A percentile compares a stretch with the other conserved stretches of the same genome.
These are phyloP conservation scores for Lonchura striata DNA, from an alignment of 2,113 vertebrate species.

Conservation along the genomic window DNA sequence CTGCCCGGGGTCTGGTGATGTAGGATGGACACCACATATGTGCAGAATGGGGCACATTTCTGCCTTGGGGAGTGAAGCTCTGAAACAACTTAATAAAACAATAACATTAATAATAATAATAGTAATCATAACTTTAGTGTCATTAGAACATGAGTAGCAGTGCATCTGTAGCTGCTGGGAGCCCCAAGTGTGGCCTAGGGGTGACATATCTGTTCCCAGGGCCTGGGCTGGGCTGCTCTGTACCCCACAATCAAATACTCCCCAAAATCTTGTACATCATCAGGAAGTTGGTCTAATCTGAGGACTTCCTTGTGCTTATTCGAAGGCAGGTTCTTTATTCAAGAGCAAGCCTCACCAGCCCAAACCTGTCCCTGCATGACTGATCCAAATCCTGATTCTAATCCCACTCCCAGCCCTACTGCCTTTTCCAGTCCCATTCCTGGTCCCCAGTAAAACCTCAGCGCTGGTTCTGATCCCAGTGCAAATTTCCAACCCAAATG, in stretches of 20 bases:
- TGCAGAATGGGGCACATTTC: not conserved
- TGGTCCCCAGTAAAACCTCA: not conserved
- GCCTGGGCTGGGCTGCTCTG: not conserved
- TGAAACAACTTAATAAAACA: not conserved
- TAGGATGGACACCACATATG: not conserved
- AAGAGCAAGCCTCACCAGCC: not conserved
- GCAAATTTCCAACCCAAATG: not conserved
- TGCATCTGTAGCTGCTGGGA: not conserved
- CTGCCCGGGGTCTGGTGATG: not conserved
- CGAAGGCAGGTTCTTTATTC: not conserved
- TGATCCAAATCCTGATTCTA: not conserved
- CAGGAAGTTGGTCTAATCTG: not conserved
- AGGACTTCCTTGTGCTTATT: not conserved
- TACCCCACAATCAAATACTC: too few relatives aligned
- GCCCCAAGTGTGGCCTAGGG: not conserved
- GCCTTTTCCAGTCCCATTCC: not conserved
- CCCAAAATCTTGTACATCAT: not conserved
- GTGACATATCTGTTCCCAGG: not conserved
- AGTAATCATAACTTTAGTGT: not conserved
- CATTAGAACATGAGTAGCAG: not conserved
- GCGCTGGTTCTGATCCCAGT: not conserved
- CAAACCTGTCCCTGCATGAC: not conserved
- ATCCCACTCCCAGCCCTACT: not conserved
- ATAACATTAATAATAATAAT: not conserved
- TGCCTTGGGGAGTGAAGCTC: not conserved